phyloP scores from a whole-genome alignment of 2,888 invertebrate species.

The Junonia oenone region DNA sequence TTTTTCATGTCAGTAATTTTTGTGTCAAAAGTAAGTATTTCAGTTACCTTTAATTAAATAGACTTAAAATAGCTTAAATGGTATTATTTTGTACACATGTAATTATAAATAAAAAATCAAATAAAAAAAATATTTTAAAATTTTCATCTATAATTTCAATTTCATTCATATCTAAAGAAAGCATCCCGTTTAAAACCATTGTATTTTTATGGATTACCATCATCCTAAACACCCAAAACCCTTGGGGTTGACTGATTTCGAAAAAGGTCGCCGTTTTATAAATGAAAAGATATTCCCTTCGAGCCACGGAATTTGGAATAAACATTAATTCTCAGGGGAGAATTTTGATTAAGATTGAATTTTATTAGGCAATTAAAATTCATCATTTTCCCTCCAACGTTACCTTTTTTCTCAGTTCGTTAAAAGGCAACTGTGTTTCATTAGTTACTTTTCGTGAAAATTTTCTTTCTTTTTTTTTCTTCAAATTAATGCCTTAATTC shows the following conservation, averaged over 20 bases:
- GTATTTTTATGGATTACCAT: background rate
- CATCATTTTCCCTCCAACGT: slow-evolving; percentile 35
- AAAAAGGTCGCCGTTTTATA: slow-evolving; percentile 13
- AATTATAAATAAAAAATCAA: too few relatives aligned
- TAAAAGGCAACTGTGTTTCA: slow-evolving; percentile 38
- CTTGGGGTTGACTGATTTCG: slow-evolving; percentile 8
- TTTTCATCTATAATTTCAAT: background rate
- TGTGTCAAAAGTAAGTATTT: too few relatives aligned
- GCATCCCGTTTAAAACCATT: background rate
- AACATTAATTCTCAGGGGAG: slow-evolving; percentile 33
- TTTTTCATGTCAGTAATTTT: too few relatives aligned
- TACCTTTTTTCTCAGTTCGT: slow-evolving; percentile 42
- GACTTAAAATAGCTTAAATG: too few relatives aligned
- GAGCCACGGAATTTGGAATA: slow-evolving; percentile 27
- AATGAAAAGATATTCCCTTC: slow-evolving; percentile 21
- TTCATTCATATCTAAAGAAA: background rate
- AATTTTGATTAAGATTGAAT: slow-evolving; percentile 52
- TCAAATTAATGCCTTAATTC: background rate
- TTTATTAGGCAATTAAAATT: slow-evolving; percentile 56
- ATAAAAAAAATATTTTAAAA: background rate
- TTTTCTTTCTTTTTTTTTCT: background rate
- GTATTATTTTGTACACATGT: too few relatives aligned
- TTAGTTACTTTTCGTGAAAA: slow-evolving; percentile 21
- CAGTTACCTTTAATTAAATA: too few relatives aligned
- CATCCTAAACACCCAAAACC: background rate